Conservation (phyloP, 2,797 vertebrate species). For the Sylvilagus floridanus region DNA sequence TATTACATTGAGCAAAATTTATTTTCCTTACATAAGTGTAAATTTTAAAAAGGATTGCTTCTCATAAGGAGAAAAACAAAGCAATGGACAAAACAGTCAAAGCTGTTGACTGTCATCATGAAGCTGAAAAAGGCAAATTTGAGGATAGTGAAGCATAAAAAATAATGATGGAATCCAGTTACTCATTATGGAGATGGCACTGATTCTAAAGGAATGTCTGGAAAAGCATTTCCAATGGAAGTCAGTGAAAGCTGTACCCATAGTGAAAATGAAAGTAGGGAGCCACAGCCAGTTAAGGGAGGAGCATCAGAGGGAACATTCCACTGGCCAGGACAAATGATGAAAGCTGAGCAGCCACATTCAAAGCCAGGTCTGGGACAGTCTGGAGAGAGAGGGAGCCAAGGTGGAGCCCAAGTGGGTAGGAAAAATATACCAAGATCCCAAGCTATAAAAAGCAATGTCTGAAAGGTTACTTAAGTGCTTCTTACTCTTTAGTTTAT, state of each 20-base stretch:
- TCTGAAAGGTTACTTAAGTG: slow-evolving; percentile 58
- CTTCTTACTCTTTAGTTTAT: not conserved
- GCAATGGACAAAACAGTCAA: not conserved
- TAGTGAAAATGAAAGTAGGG: slow-evolving; percentile 81
- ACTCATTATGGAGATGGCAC: slow-evolving; percentile 49
- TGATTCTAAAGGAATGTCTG: slow-evolving; percentile 65
- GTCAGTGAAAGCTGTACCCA: slow-evolving; percentile 61
- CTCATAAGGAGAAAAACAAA: slow-evolving; percentile 14
- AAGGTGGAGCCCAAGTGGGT: slow-evolving; percentile 46
- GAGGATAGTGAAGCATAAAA: not conserved
- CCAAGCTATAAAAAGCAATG: slow-evolving; percentile 64
- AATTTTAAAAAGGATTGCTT: not conserved
- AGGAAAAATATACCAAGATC: slow-evolving; percentile 67
- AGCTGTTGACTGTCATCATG: not conserved
- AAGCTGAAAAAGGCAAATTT: slow-evolving; percentile 12
- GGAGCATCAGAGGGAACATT: slow-evolving; percentile 64
- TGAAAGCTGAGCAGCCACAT: slow-evolving; percentile 59
- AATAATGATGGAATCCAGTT: slow-evolving; percentile 25
- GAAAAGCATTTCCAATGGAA: slow-evolving; percentile 73
- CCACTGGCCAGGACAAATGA: slow-evolving; percentile 61
- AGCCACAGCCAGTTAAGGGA: slow-evolving; percentile 50
- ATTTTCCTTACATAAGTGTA: not conserved
- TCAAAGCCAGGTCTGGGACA: slow-evolving; percentile 69
- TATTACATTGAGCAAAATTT: not conserved
- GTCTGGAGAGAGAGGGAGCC: slow-evolving; percentile 68